Conservation (phyloP, 2,113 vertebrate genomes). For the Phylloscopus trochilus region DNA sequence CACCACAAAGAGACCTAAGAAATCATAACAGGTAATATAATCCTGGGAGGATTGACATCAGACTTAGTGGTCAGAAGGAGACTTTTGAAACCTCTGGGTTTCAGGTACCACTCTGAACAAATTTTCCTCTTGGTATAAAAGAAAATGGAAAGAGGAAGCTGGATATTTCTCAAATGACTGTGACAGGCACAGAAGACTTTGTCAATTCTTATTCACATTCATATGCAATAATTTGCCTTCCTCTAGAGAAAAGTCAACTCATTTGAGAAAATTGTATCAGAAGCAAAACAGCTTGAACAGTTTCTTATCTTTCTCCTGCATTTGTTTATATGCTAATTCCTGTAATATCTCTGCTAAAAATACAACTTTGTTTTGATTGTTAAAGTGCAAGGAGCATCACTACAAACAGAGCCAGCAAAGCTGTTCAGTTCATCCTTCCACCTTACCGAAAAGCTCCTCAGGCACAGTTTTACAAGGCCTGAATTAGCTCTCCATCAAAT, state of each 20-base stretch:
- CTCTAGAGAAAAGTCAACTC: neutral
- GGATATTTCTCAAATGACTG: neutral
- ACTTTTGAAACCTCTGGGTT: neutral
- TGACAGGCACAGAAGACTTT: neutral
- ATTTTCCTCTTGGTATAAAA: neutral
- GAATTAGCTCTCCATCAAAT: neutral
- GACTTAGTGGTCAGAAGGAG: neutral
- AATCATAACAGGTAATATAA: neutral
- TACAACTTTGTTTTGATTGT: neutral
- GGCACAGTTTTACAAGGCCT: neutral
- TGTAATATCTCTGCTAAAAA: conserved; percentile 8
- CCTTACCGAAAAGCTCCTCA: neutral
- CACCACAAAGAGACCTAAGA: neutral
- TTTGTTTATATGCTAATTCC: neutral
- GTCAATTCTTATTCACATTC: neutral
- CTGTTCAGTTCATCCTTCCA: neutral
- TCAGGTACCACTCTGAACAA: neutral
- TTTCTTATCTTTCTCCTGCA: neutral
- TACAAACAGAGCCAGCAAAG: neutral
- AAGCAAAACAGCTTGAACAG: neutral
- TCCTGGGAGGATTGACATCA: neutral
- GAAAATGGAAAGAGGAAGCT: neutral
- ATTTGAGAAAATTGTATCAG: neutral
- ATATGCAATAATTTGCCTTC: neutral
- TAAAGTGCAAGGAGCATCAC: neutral